Conservation (phyloP, 2,888 invertebrate genomes). For the Choristoneura rosaceana region DNA sequence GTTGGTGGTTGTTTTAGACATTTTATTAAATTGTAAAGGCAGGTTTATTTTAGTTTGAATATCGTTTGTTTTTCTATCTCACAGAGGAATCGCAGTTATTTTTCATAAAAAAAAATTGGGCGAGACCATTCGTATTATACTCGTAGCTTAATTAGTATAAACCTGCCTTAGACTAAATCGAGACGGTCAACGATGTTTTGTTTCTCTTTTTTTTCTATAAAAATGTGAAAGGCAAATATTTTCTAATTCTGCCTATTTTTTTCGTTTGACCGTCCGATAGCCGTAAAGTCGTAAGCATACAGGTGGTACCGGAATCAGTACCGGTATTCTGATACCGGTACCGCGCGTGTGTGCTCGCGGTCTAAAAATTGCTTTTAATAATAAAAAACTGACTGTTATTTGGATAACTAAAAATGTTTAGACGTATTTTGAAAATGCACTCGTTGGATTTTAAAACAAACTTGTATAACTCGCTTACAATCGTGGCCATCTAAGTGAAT, state of each 20-base stretch:
- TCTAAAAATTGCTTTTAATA: not conserved
- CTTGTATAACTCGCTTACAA: not conserved
- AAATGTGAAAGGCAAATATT: not conserved
- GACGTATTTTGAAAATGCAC: conserved; percentile 2
- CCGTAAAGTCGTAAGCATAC: not conserved
- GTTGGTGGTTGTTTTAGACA: conserved; percentile 17
- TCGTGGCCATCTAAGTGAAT: too few species aligned
- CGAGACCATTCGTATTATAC: not conserved
- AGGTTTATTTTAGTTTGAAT: not conserved
- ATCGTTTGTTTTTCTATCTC: not conserved
- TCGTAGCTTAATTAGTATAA: not conserved
- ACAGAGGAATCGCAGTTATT: too few species aligned
- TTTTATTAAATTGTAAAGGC: not conserved
- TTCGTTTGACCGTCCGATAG: not conserved
- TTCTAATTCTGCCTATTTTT: not conserved
- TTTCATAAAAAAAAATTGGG: too few species aligned
- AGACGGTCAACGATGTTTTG: not conserved
- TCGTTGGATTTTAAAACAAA: not conserved
- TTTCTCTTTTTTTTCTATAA: not conserved
- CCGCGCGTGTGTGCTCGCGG: not conserved
- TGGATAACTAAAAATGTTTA: conserved; percentile 5
- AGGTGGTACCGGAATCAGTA: not conserved
- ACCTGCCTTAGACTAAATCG: not conserved
- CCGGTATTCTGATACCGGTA: not conserved
- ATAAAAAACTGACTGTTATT: conserved; percentile 16